A percentile compares a stretch with the other conserved stretches of the same genome.
Evolutionary conservation across 2,113 vertebrate species (phyloP).

Genomic region (Solenodon paradoxus): DNA sequence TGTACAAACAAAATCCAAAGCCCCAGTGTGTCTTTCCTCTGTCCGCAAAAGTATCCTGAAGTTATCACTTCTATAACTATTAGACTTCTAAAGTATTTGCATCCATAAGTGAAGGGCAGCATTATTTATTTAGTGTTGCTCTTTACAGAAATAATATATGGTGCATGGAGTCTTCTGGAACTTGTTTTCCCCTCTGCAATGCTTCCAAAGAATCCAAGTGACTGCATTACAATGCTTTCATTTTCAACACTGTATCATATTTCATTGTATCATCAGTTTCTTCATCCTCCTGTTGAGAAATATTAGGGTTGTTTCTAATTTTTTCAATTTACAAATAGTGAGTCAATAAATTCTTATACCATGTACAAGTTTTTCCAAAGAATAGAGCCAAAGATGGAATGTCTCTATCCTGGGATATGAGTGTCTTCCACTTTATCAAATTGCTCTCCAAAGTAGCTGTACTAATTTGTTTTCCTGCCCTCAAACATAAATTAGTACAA

Average conservation of each 20-base stretch:
- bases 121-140: background rate
- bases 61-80: background rate
- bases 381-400: background rate
- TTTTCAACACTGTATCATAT: background rate
- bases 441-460: background rate
- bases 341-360: background rate
- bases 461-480: background rate
- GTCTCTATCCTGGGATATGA: rapidly evolving
- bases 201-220: background rate
- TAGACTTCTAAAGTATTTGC: no score
- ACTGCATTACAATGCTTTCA: background rate
- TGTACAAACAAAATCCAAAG: background rate
- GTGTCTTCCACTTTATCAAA: background rate
- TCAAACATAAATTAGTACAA: background rate
- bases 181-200: background rate
- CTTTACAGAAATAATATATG: background rate
- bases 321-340: background rate
- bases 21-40: background rate
- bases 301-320: background rate
- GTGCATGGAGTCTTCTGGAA: background rate
- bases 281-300: background rate
- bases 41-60: background rate
- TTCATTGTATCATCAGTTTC: background rate
- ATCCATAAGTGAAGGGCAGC: background rate
- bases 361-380: no score